These are phyloP conservation scores for Nomada lathburiana DNA, from an alignment of 2,888 invertebrate species.

Conservation along the genomic window DNA sequence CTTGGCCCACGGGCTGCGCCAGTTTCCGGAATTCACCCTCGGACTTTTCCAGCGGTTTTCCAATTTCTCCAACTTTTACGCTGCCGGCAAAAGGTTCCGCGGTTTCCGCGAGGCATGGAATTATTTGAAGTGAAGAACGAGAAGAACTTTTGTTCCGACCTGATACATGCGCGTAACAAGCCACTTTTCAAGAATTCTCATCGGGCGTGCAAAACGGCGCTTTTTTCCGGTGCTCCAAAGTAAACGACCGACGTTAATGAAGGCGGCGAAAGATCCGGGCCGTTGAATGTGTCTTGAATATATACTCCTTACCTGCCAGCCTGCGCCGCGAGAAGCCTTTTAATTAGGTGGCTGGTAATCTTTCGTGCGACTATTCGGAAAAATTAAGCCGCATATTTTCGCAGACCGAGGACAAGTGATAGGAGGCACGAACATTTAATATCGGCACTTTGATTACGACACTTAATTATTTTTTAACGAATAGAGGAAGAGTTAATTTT, in stretches of 20 bases:
- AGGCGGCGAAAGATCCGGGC: slow-evolving; percentile 30
- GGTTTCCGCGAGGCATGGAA: background rate
- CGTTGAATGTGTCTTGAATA: slow-evolving; percentile 28
- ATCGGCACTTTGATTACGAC: too few species aligned
- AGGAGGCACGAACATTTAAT: too few species aligned
- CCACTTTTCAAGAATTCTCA: slow-evolving; percentile 6
- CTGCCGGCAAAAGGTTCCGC: background rate
- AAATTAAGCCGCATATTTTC: background rate
- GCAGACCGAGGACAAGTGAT: background rate
- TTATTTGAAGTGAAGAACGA: background rate
- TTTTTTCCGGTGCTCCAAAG: slow-evolving; percentile 12
- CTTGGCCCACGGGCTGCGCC: background rate
- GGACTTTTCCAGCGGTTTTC: background rate
- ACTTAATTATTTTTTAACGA: too few species aligned
- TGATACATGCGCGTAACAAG: slow-evolving; percentile 26
- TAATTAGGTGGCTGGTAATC: slow-evolving; percentile 50
- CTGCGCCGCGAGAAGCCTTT: slow-evolving; percentile 14
- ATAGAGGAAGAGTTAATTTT: slow-evolving; percentile 18
- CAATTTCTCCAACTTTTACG: background rate
- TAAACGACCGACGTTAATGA: slow-evolving; percentile 50
- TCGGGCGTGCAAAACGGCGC: slow-evolving; percentile 19
- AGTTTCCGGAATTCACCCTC: background rate
- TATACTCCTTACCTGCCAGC: background rate
- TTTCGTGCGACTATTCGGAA: background rate
- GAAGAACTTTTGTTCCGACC: background rate